phyloP scores from a whole-genome alignment of 1,140 invertebrate species.

The Brachionus angularis region DNA sequence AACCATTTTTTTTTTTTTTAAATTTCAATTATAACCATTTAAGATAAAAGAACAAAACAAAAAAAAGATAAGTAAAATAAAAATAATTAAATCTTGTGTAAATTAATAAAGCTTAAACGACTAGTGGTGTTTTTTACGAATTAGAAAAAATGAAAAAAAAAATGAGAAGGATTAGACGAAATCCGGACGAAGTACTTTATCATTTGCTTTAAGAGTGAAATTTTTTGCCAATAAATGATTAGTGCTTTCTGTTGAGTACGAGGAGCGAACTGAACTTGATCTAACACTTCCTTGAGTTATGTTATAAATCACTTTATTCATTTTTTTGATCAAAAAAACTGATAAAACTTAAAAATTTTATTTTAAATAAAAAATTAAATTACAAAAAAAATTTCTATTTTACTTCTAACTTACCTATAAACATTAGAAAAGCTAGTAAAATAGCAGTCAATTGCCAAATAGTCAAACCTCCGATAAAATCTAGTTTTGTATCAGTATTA shows the following conservation, averaged over 20 bases:
- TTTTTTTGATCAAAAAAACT: constrained; percentile 6
- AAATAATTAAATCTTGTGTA: too few species aligned
- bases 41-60: too few species aligned
- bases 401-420: not conserved
- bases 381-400: not conserved
- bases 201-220: constrained; percentile 18
- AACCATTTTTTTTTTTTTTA: too few species aligned
- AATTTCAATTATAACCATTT: too few species aligned
- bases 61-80: too few species aligned
- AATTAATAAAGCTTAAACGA: too few species aligned
- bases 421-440: constrained; percentile 33
- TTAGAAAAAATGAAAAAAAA: too few species aligned
- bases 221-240: constrained; percentile 19
- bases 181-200: not conserved
- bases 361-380: not conserved
- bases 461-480: constrained; percentile 17
- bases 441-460: constrained; percentile 31
- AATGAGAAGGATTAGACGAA: constrained; percentile 5
- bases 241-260: constrained; percentile 20
- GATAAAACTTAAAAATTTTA: not conserved
- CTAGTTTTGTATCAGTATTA: constrained; percentile 21
- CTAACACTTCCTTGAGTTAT: not conserved
- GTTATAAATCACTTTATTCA: not conserved
- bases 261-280: constrained; percentile 1
- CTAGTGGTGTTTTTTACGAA: too few species aligned